These are phyloP conservation scores for Cladorhizidae sp. DNA, from an alignment of 37 sponge, comb jelly and placozoan genomes.

Conservation along the genomic window DNA sequence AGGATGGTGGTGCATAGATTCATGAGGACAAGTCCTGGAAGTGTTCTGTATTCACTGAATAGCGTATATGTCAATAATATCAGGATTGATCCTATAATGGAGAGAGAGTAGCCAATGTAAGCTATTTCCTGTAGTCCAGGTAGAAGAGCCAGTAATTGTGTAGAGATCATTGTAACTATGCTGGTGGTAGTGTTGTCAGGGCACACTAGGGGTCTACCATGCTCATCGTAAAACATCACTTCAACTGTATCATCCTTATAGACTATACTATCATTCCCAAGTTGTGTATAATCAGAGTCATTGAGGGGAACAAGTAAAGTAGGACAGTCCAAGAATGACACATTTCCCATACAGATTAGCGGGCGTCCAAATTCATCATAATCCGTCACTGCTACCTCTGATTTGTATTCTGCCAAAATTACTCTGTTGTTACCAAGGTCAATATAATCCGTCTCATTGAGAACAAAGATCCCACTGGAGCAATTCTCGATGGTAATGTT, in stretches of 20 bases:
- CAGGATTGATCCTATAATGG: constrained; percentile 39
- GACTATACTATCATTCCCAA: constrained; percentile 10
- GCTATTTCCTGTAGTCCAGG: constrained; percentile 22
- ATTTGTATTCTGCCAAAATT: not conserved
- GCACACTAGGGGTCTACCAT: constrained; percentile 10
- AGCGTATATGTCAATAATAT: constrained; percentile 55
- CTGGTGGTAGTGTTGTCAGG: not conserved
- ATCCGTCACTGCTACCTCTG: not conserved
- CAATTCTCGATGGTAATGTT: not conserved
- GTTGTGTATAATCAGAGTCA: not conserved
- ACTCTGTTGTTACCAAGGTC: constrained; percentile 19
- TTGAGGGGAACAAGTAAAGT: constrained; percentile 9
- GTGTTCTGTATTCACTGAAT: constrained; percentile 53
- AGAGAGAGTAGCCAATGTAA: constrained; percentile 55
- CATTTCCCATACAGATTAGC: not conserved
- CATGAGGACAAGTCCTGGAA: constrained; percentile 42
- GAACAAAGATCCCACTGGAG: not conserved
- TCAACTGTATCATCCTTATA: constrained; percentile 1
- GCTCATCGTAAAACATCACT: not conserved
- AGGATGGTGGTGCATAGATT: constrained; percentile 43
- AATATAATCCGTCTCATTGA: constrained; percentile 28
- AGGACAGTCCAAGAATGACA: constrained; percentile 16
- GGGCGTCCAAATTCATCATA: not conserved
- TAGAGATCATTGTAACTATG: not conserved
- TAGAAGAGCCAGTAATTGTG: not conserved